Evolutionary conservation across 2,888 invertebrate species (phyloP).

Genomic region (Lottia scabra): DNA sequence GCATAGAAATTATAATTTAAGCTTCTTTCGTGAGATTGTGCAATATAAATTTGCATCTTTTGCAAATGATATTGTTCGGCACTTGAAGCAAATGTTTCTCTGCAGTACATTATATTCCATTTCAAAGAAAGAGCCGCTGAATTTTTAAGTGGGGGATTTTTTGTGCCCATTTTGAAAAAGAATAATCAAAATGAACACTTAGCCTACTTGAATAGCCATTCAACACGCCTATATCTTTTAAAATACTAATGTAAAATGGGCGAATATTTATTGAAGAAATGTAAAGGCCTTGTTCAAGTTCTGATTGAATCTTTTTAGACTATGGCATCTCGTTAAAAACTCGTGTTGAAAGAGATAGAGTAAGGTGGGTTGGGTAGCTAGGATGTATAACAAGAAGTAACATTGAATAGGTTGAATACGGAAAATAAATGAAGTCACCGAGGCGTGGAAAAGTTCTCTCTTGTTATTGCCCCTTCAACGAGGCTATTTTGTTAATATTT

Average conservation of each 20-base stretch:
- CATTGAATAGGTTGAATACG: neutral
- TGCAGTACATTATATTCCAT: no score
- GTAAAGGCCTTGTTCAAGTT: neutral
- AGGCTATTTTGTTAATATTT: no score
- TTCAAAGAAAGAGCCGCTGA: no score
- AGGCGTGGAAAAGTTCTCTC: neutral
- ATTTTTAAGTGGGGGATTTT: no score
- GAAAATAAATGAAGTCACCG: neutral
- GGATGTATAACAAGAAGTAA: neutral
- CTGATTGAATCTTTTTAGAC: neutral
- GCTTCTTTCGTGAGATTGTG: no score
- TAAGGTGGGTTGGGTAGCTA: conserved; percentile 5
- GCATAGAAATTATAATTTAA: no score
- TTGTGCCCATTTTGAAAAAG: neutral
- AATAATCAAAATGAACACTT: conserved; percentile 6
- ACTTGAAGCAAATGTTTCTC: no score
- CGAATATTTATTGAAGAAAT: neutral
- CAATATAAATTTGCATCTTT: no score
- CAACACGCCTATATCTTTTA: neutral
- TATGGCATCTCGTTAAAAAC: conserved; percentile 3
- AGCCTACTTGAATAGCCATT: conserved; percentile 1
- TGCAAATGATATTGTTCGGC: no score
- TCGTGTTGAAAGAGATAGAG: neutral
- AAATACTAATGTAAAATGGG: conserved; percentile 1
- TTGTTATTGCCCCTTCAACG: neutral